These are phyloP conservation scores for Ylistrum balloti DNA, from an alignment of 1,140 invertebrate genomes.

Conservation along the genomic window DNA sequence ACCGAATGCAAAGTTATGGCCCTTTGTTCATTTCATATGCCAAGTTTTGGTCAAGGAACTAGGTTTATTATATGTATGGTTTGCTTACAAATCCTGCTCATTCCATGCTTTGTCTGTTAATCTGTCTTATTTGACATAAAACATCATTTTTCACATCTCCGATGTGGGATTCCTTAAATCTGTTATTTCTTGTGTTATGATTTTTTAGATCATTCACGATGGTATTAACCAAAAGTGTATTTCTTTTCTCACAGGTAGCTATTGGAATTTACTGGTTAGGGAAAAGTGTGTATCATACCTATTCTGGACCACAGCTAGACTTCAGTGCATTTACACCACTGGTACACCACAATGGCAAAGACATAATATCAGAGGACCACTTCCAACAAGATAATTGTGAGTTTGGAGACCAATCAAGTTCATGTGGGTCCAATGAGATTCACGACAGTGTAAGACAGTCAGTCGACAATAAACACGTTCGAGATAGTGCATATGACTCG, in stretches of 20 bases:
- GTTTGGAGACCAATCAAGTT: slow-evolving; percentile 60
- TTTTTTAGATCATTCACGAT: background rate
- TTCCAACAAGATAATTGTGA: slow-evolving; percentile 66
- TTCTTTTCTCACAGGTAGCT: slow-evolving; percentile 74
- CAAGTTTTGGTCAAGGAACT: too few relatives aligned
- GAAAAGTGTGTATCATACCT: slow-evolving; percentile 63
- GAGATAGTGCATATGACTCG: slow-evolving; percentile 78
- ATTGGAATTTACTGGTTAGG: slow-evolving; percentile 80
- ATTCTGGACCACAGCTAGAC: slow-evolving; percentile 77
- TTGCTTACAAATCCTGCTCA: too few relatives aligned
- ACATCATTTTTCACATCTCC: too few relatives aligned
- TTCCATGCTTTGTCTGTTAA: too few relatives aligned
- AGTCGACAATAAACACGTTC: slow-evolving; percentile 59
- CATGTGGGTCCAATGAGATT: slow-evolving; percentile 64
- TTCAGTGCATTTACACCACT: slow-evolving; percentile 77
- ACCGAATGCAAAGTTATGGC: too few relatives aligned
- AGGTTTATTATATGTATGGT: too few relatives aligned
- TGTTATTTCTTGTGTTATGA: background rate
- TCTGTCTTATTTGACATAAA: too few relatives aligned
- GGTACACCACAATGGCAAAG: slow-evolving; percentile 71
- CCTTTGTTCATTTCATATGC: too few relatives aligned
- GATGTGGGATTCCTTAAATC: background rate
- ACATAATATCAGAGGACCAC: slow-evolving; percentile 66
- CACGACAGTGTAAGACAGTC: slow-evolving; percentile 51
- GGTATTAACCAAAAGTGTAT: background rate